Conservation (phyloP, 2,797 vertebrate genomes). For the Diglossa cyanea region DNA sequence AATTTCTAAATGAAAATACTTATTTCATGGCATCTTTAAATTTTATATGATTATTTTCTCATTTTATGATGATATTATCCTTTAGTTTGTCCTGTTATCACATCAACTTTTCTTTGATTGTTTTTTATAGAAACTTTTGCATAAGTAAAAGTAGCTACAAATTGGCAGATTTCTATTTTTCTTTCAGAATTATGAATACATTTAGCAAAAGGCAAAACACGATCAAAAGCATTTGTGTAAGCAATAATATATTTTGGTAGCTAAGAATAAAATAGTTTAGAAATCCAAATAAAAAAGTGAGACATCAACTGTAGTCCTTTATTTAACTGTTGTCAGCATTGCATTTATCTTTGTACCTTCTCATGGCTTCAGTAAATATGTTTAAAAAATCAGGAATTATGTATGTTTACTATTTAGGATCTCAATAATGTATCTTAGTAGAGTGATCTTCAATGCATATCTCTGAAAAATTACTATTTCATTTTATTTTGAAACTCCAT, state of each 20-base stretch:
- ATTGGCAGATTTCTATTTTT: not conserved
- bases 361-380: not conserved
- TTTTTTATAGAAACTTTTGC: not conserved
- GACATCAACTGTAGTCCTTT: not conserved
- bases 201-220: not conserved
- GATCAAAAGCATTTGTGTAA: not conserved
- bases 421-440: not conserved
- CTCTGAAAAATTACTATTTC: not conserved
- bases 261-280: not conserved
- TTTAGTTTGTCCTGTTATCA: not conserved
- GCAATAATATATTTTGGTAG: not conserved
- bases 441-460: fast-evolving
- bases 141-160: not conserved
- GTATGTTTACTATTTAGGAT: not conserved
- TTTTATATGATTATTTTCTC: not conserved
- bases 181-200: not conserved
- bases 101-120: not conserved
- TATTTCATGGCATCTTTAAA: not conserved
- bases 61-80: not conserved
- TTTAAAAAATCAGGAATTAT: not conserved
- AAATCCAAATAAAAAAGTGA: not conserved
- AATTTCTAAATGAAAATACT: not conserved
- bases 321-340: not conserved
- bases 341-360: not conserved
- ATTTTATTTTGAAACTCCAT: not conserved